phyloP scores from a whole-genome alignment of 1,140 invertebrate species.

The Eciton burchellii region DNA sequence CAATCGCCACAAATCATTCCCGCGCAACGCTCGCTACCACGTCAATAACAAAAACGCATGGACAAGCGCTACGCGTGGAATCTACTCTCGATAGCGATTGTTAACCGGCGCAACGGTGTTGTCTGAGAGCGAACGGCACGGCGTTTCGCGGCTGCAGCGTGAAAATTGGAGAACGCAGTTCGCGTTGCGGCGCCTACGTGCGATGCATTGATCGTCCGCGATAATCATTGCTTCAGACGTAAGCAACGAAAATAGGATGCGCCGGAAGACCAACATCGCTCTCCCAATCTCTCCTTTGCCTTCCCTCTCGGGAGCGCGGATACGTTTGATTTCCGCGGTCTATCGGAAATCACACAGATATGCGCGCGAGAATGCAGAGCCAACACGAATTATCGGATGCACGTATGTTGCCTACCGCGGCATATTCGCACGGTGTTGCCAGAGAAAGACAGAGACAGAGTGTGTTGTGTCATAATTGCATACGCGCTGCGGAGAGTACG shows the following conservation, averaged over 20 bases:
- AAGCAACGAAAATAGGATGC: conserved; percentile 23
- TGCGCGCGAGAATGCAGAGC: not conserved
- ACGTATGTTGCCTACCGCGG: conserved; percentile 3
- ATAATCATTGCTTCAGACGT: conserved; percentile 28
- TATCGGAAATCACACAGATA: too few species aligned
- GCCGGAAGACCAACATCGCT: conserved; percentile 6
- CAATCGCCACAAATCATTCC: conserved; percentile 55
- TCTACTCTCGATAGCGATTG: conserved; percentile 72
- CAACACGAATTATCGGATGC: not conserved
- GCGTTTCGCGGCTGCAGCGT: conserved; percentile 26
- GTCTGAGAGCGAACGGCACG: conserved; percentile 34
- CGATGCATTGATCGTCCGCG: not conserved
- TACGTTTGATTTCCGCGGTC: too few species aligned
- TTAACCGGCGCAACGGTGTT: conserved; percentile 59
- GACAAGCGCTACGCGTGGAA: conserved; percentile 66
- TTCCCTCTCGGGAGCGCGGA: too few species aligned
- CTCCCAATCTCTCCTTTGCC: too few species aligned
- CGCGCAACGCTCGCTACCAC: conserved; percentile 49
- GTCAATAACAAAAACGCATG: conserved; percentile 68
- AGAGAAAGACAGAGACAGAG: not conserved
- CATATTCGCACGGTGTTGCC: not conserved
- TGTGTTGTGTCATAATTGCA: too few species aligned
- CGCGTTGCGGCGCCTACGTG: not conserved
- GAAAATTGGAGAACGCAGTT: conserved; percentile 35
- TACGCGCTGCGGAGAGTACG: not conserved